Conservation (phyloP, 2,113 vertebrate genomes). For the Sitta europaea region DNA sequence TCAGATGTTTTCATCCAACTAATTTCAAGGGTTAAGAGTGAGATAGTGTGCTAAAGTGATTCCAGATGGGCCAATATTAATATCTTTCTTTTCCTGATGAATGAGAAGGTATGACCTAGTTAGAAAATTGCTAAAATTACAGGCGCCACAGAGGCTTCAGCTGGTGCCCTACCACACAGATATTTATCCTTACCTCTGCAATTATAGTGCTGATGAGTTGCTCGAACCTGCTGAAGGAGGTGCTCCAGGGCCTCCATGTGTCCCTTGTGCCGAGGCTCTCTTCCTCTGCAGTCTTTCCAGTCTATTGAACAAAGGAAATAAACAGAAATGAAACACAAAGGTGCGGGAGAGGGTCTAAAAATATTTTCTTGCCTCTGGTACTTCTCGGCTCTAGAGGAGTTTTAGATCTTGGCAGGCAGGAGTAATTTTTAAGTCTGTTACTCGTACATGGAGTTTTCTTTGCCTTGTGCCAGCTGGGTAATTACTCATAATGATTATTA, state of each 20-base stretch:
- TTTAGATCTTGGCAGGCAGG: background rate
- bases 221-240: slow-evolving; percentile 91
- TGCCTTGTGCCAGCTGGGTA: background rate
- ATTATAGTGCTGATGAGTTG: slow-evolving; percentile 85
- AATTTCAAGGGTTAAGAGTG: slow-evolving; percentile 80
- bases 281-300: slow-evolving; percentile 90
- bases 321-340: slow-evolving; percentile 68
- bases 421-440: background rate
- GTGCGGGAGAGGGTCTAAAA: slow-evolving; percentile 17
- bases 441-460: background rate
- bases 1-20: slow-evolving; percentile 15
- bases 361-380: slow-evolving; percentile 1
- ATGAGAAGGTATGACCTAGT: slow-evolving; percentile 90
- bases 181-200: slow-evolving; percentile 86
- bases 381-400: background rate
- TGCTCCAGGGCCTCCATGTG: slow-evolving; percentile 90
- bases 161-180: slow-evolving; percentile 76
- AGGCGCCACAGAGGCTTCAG: slow-evolving; percentile 86
- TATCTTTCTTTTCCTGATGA: slow-evolving; percentile 93
- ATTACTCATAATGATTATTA: slow-evolving; percentile 26
- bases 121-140: slow-evolving; percentile 86
- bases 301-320: slow-evolving; percentile 82
- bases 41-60: slow-evolving; percentile 91
- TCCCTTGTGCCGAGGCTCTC: slow-evolving; percentile 82
- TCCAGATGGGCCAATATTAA: slow-evolving; percentile 97